These are phyloP conservation scores for Lycorma delicatula DNA, from an alignment of 1,140 invertebrate genomes.

Conservation along the genomic window DNA sequence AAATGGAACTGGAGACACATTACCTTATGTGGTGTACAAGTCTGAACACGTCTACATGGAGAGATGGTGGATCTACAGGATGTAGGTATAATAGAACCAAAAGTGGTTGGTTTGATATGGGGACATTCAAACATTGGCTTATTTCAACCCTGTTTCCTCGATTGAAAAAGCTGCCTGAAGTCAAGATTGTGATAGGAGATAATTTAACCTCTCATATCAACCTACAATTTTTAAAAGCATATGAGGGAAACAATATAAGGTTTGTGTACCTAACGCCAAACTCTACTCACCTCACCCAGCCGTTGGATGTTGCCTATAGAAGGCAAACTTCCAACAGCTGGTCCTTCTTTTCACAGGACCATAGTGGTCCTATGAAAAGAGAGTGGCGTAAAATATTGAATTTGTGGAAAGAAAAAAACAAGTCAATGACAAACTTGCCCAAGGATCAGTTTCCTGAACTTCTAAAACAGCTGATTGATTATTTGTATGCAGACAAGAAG, in stretches of 20 bases:
- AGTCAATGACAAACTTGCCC: too few species aligned
- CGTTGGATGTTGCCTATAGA: slow-evolving; percentile 38
- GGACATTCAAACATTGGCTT: slow-evolving; percentile 36
- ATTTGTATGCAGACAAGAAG: too few species aligned
- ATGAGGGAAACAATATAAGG: slow-evolving; percentile 33
- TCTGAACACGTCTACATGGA: slow-evolving; percentile 33
- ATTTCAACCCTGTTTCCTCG: slow-evolving; percentile 23
- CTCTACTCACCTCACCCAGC: slow-evolving; percentile 37
- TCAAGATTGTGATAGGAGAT: slow-evolving; percentile 33
- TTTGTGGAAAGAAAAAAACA: too few species aligned
- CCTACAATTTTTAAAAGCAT: slow-evolving; percentile 29
- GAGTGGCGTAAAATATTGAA: too few species aligned
- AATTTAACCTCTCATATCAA: slow-evolving; percentile 36
- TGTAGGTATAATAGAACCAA: slow-evolving; percentile 33
- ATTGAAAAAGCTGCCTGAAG: slow-evolving; percentile 18
- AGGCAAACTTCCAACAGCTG: too few species aligned
- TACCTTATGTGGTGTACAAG: slow-evolving; percentile 36
- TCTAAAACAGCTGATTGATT: too few species aligned
- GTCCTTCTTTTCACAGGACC: too few species aligned
- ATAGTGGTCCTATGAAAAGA: too few species aligned
- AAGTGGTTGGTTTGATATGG: slow-evolving; percentile 34
- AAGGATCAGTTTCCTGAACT: too few species aligned
- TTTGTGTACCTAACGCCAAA: slow-evolving; percentile 38
- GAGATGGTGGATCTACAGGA: slow-evolving; percentile 27
- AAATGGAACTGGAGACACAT: slow-evolving; percentile 17